Conservation (phyloP, 92 coral and sea anemone genomes). For the Chrysogorgia sp. region DNA sequence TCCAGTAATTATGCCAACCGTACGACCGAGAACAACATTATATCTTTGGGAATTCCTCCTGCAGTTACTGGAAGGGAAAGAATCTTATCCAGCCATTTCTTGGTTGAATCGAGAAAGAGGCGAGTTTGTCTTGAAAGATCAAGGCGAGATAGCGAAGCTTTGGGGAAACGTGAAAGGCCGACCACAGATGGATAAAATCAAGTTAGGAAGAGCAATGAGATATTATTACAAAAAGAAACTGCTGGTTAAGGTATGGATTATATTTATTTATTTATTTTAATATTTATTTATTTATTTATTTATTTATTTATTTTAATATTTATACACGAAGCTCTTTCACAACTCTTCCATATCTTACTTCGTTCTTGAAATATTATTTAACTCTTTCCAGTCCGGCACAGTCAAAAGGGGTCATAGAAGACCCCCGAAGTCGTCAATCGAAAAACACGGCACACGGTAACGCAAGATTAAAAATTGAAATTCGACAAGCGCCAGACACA, state of each 20-base stretch:
- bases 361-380: too few species aligned
- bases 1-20: conserved; percentile 28
- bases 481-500: too few species aligned
- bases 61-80: conserved; percentile 26
- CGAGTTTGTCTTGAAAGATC: conserved; percentile 41
- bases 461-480: too few species aligned
- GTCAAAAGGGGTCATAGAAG: too few species aligned
- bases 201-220: conserved; percentile 39
- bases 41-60: conserved; percentile 41
- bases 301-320: too few species aligned
- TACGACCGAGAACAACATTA: conserved; percentile 38
- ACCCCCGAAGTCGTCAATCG: too few species aligned
- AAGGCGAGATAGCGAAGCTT: conserved; percentile 29
- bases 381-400: too few species aligned
- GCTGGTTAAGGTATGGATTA: background rate
- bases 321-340: too few species aligned
- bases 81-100: conserved; percentile 29
- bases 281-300: too few species aligned
- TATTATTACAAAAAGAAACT: conserved; percentile 19
- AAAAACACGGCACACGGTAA: too few species aligned
- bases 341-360: too few species aligned
- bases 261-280: too few species aligned
- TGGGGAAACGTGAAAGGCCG: conserved; percentile 42
- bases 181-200: conserved; percentile 41
- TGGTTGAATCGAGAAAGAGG: conserved; percentile 44